Conservation (phyloP, 92 coral and sea anemone species). For the Umimayanthus kanabou region DNA sequence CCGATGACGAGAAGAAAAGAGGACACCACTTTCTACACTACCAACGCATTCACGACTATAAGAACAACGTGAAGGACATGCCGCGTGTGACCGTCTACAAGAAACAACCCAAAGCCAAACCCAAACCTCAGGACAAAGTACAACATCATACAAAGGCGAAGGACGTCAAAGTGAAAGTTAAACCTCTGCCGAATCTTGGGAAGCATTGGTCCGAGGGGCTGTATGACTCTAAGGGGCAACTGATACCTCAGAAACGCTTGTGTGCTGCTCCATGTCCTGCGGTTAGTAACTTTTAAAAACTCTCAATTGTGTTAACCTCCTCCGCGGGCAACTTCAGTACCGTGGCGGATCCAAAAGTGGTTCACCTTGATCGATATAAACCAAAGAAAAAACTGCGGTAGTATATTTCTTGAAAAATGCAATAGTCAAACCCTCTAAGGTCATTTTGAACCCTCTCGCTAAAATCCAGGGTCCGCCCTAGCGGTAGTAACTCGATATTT, state of each 20-base stretch:
- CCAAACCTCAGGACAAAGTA: conserved; percentile 8
- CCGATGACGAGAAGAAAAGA: conserved; percentile 71
- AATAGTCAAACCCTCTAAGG: no score
- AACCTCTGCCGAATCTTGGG: conserved; percentile 29
- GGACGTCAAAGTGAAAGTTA: conserved; percentile 17
- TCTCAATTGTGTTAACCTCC: no score
- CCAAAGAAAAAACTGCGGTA: no score
- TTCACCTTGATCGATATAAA: no score
- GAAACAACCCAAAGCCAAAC: conserved; percentile 47
- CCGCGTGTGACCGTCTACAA: conserved; percentile 37
- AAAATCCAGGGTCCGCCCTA: no score
- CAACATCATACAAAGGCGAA: background rate
- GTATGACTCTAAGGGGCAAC: conserved; percentile 2
- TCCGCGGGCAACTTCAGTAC: no score
- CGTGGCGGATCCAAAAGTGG: no score
- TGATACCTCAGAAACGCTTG: conserved; percentile 61
- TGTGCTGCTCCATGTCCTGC: conserved; percentile 73
- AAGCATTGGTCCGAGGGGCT: conserved; percentile 41
- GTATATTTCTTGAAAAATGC: no score
- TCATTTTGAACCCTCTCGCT: no score
- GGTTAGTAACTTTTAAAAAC: conserved; percentile 45
- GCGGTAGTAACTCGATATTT: no score
- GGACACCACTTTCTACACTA: conserved; percentile 70
- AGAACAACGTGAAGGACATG: conserved; percentile 17
- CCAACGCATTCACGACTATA: conserved; percentile 55